Percentiles rank a stretch among this genome's conserved stretches.
Conservation (phyloP, 92 coral and sea anemone species). For the Palythoa grandis region DNA sequence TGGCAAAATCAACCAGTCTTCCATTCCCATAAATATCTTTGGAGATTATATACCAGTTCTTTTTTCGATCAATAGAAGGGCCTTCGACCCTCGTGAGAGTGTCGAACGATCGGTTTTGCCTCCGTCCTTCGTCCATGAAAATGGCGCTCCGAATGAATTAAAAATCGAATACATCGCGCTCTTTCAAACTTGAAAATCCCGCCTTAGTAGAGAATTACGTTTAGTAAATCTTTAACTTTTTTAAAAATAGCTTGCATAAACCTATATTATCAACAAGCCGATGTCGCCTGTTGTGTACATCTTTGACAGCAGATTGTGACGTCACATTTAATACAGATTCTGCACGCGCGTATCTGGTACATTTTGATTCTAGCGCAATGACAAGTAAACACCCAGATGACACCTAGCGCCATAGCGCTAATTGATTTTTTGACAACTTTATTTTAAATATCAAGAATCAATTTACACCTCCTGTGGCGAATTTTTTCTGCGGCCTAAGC, state of each 20-base stretch:
- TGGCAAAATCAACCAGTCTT: no score
- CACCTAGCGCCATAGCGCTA: slow-evolving; percentile 31
- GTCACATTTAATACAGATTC: slow-evolving; percentile 3
- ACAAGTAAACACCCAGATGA: slow-evolving; percentile 18
- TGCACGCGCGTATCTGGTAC: background rate
- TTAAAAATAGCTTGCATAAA: background rate
- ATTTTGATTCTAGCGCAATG: slow-evolving; percentile 18
- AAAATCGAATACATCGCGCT: slow-evolving; percentile 22
- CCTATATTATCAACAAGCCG: background rate
- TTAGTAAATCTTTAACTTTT: slow-evolving; percentile 12
- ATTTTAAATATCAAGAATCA: slow-evolving; percentile 4
- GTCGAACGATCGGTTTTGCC: slow-evolving; percentile 25
- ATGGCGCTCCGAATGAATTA: slow-evolving; percentile 15
- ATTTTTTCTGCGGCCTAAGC: slow-evolving; percentile 17
- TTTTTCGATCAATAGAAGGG: slow-evolving; percentile 5
- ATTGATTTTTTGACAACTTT: slow-evolving; percentile 35
- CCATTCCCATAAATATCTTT: slow-evolving; percentile 9
- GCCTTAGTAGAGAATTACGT: slow-evolving; percentile 17
- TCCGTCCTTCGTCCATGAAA: slow-evolving; percentile 11
- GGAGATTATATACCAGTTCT: slow-evolving; percentile 10
- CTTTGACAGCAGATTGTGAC: slow-evolving; percentile 18
- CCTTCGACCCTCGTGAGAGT: slow-evolving; percentile 22
- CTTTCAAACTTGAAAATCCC: slow-evolving; percentile 25
- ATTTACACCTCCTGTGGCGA: slow-evolving; percentile 18
- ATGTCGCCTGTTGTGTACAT: slow-evolving; percentile 16